These are phyloP conservation scores for Tachyglossus aculeatus DNA, from an alignment of 2,797 vertebrate species.

Conservation along the genomic window DNA sequence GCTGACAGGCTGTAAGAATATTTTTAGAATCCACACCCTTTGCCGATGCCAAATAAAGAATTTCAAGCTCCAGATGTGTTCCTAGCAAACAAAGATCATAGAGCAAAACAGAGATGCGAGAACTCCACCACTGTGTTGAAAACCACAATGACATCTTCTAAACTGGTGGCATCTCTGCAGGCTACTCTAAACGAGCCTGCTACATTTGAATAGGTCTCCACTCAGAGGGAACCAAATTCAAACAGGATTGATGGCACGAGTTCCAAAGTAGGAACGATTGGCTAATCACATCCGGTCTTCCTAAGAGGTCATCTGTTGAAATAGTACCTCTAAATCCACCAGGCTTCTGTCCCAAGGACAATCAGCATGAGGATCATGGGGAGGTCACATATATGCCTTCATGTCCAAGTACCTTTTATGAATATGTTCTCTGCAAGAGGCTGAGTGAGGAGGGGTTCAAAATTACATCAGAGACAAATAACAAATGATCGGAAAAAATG, in stretches of 20 bases:
- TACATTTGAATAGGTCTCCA: background rate
- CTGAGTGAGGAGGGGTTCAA: slow-evolving; percentile 34
- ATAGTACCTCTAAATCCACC: background rate
- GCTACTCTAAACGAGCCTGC: background rate
- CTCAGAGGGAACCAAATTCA: slow-evolving; percentile 1
- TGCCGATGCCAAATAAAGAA: slow-evolving; percentile 63
- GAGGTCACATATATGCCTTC: slow-evolving; percentile 31
- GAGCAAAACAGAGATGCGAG: slow-evolving; percentile 47
- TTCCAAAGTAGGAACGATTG: background rate
- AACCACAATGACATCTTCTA: slow-evolving; percentile 7
- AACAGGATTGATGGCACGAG: background rate
- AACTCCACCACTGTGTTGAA: slow-evolving; percentile 22
- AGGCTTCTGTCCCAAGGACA: background rate
- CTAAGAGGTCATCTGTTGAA: background rate
- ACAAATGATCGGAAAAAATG: background rate
- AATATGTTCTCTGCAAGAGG: slow-evolving; percentile 9
- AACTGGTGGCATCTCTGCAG: slow-evolving; percentile 19
- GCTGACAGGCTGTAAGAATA: slow-evolving; percentile 46
- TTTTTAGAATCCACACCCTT: slow-evolving; percentile 63
- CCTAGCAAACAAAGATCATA: slow-evolving; percentile 56
- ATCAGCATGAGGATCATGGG: background rate
- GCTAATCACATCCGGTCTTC: accelerated
- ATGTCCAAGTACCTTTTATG: slow-evolving; percentile 18
- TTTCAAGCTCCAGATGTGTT: slow-evolving; percentile 68
- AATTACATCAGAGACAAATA: slow-evolving; percentile 8